Evolutionary conservation across 92 coral and sea anemone genomes (phyloP).

Genomic region (Zoanthus solanderi): DNA sequence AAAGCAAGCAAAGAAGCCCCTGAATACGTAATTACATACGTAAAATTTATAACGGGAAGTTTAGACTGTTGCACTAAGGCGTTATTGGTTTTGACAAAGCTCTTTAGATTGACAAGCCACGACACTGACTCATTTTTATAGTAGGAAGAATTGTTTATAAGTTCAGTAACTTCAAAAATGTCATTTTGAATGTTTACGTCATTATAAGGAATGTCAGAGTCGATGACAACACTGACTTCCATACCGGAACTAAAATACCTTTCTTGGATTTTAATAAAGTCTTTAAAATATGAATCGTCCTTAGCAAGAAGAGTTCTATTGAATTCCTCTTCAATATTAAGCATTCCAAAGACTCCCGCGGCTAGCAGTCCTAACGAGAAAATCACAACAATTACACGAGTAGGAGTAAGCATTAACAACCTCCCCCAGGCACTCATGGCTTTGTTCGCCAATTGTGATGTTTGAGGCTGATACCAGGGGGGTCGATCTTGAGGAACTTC

Average conservation of each 20-base stretch:
- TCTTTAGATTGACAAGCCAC: conserved; percentile 58
- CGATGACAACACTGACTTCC: conserved; percentile 53
- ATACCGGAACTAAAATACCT: conserved; percentile 51
- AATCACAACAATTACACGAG: conserved; percentile 55
- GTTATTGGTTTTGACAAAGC: conserved; percentile 32
- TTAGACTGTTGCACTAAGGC: background rate
- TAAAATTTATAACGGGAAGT: background rate
- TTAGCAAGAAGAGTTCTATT: conserved; percentile 70
- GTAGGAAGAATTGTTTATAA: conserved; percentile 40
- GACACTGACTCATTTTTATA: conserved; percentile 49
- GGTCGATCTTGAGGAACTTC: conserved; percentile 36
- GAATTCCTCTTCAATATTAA: conserved; percentile 63
- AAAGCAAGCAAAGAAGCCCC: background rate
- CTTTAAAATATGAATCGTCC: conserved; percentile 58
- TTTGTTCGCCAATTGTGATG: conserved; percentile 54
- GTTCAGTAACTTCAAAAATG: conserved; percentile 38
- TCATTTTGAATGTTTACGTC: conserved; percentile 41
- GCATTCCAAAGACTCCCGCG: conserved; percentile 68
- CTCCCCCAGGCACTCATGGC: conserved; percentile 70
- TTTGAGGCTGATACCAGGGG: conserved; percentile 63
- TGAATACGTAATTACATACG: background rate
- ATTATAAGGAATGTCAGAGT: conserved; percentile 34
- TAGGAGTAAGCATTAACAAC: conserved; percentile 57
- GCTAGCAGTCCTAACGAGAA: conserved; percentile 63
- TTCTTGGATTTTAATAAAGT: conserved; percentile 49